These are phyloP conservation scores for Alethe diademata DNA, from an alignment of 2,113 vertebrate species.

Conservation along the genomic window DNA sequence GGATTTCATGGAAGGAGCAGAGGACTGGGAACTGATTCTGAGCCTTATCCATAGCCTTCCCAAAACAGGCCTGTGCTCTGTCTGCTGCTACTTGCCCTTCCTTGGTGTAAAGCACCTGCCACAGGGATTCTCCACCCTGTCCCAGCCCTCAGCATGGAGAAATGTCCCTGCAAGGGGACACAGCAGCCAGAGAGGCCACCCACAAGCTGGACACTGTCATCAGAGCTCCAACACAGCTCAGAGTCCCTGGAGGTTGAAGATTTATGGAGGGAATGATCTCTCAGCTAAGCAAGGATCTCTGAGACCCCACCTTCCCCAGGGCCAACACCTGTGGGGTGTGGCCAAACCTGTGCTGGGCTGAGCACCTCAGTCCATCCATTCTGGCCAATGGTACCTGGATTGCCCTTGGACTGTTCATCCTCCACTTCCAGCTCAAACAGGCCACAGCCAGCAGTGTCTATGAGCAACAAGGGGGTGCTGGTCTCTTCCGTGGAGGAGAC, in stretches of 20 bases:
- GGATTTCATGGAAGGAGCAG: neutral
- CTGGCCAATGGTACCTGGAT: conserved; percentile 76
- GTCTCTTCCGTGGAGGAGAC: conserved; percentile 86
- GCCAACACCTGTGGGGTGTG: neutral
- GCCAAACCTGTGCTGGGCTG: neutral
- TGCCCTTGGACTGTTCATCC: conserved; percentile 91
- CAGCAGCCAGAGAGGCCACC: neutral
- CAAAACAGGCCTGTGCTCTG: neutral
- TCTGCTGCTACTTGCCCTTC: neutral
- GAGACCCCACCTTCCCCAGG: neutral
- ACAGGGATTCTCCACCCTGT: neutral
- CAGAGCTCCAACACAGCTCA: rapidly evolving
- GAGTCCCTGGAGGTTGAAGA: neutral
- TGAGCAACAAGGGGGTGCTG: conserved; percentile 79
- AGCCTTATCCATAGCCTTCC: neutral
- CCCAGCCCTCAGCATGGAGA: neutral
- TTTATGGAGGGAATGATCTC: neutral
- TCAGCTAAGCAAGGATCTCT: neutral
- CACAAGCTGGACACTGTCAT: neutral
- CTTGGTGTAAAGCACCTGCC: neutral
- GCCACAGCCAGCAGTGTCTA: conserved; percentile 92
- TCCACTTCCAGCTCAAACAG: conserved; percentile 86
- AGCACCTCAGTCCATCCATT: neutral
- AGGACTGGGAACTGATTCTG: neutral
- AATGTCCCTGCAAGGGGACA: neutral